Conservation (phyloP, 2,113 vertebrate species). For the Oncorhynchus mykiss region DNA sequence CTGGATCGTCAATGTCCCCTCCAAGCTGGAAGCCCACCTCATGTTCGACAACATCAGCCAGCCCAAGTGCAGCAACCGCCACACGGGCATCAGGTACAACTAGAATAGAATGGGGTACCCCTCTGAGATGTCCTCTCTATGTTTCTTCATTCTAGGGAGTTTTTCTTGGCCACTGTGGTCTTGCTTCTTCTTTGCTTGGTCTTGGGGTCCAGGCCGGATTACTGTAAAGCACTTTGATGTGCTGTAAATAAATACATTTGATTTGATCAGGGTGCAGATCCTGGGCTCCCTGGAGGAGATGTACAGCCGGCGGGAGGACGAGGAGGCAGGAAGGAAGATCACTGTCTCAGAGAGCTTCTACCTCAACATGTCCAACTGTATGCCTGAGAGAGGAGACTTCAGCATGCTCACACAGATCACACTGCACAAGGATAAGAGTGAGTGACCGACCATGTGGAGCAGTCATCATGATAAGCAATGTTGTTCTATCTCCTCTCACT, state of each 20-base stretch:
- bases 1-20: constrained; percentile 81
- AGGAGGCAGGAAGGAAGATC: constrained; percentile 62
- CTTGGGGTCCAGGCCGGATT: no score
- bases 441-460: not conserved
- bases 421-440: constrained; percentile 52
- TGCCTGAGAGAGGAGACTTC: constrained; percentile 66
- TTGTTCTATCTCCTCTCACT: no score
- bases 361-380: constrained; percentile 92
- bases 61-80: constrained; percentile 70
- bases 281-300: constrained; percentile 32
- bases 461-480: no score
- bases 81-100: constrained; percentile 75
- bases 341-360: constrained; percentile 76
- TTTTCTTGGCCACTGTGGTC: no score
- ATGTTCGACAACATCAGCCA: constrained; percentile 74
- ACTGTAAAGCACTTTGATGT: no score
- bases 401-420: constrained; percentile 76
- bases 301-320: constrained; percentile 78
- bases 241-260: no score
- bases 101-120: constrained; percentile 10
- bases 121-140: no score
- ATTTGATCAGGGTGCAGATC: constrained; percentile 44
- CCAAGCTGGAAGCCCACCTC: constrained; percentile 70
- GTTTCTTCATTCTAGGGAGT: no score
- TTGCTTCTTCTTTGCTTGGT: no score